Conservation (phyloP, 2,113 vertebrate species). For the Vulpes lagopus region DNA sequence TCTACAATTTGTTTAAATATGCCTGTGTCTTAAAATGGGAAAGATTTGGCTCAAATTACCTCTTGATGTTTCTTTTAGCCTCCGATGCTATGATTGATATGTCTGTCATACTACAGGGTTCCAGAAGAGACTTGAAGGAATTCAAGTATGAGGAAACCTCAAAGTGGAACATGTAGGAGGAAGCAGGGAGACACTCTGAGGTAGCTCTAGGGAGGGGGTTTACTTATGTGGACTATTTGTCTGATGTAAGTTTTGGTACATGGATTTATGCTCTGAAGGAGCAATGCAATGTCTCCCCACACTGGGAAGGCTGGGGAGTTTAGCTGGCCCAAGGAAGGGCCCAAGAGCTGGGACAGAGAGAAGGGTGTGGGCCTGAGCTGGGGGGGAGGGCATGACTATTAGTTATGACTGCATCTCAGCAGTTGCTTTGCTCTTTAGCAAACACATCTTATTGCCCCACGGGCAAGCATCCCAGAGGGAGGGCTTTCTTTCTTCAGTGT, state of each 20-base stretch:
- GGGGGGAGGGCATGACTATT: background rate
- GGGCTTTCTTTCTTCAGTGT: background rate
- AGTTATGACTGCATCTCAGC: background rate
- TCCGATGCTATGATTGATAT: background rate
- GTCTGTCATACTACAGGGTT: background rate
- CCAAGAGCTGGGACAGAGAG: background rate
- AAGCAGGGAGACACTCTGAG: background rate
- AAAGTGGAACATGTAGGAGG: background rate
- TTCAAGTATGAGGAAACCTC: background rate
- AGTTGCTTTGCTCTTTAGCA: conserved; percentile 19
- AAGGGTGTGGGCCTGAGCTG: background rate
- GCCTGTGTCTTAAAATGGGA: background rate
- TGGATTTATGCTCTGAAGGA: background rate
- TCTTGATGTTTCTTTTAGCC: background rate
- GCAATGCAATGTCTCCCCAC: background rate
- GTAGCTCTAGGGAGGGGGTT: background rate
- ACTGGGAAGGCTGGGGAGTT: background rate
- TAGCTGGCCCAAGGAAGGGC: background rate
- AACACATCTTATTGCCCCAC: background rate
- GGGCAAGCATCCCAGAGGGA: background rate
- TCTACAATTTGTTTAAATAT: background rate
- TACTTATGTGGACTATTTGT: background rate
- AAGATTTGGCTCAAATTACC: background rate
- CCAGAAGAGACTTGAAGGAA: background rate
- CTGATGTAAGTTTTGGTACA: background rate